These are phyloP conservation scores for Campylomormyrus numenius DNA, from an alignment of 2,113 vertebrate species.

Conservation along the genomic window DNA sequence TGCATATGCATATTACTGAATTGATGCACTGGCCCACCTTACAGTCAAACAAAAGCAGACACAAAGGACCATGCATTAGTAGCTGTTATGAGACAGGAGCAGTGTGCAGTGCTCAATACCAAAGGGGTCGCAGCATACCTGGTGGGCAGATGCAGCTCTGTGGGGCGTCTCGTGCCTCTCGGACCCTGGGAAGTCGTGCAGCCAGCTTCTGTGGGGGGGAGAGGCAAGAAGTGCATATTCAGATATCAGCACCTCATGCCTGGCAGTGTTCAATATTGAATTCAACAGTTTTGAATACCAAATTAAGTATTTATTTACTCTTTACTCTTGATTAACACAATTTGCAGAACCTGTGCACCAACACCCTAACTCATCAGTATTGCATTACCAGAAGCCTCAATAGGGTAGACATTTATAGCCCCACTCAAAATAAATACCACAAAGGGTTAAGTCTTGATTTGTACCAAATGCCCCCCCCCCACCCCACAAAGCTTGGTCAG, in stretches of 20 bases:
- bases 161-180: slow-evolving; percentile 52
- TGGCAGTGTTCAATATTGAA: not conserved
- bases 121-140: slow-evolving; percentile 44
- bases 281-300: not conserved
- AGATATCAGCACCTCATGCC: not conserved
- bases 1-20: not conserved
- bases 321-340: not conserved
- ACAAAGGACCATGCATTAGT: not conserved
- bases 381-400: not conserved
- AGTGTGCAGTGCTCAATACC: not conserved
- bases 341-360: not conserved
- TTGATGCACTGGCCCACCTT: not conserved
- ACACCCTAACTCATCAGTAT: not conserved
- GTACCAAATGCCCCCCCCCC: not conserved
- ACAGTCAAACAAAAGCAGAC: not conserved
- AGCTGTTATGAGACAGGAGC: not conserved
- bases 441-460: not conserved
- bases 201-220: slow-evolving; percentile 54
- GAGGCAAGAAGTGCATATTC: not conserved
- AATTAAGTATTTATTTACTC: not conserved
- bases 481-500: not conserved
- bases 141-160: slow-evolving; percentile 63
- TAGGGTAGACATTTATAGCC: not conserved
- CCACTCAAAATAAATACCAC: not conserved
- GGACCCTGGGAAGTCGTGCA: slow-evolving; percentile 52